Base-by-base conservation (phyloP, 1,140 invertebrate genomes). In the Epicauta chinensis region DNA sequence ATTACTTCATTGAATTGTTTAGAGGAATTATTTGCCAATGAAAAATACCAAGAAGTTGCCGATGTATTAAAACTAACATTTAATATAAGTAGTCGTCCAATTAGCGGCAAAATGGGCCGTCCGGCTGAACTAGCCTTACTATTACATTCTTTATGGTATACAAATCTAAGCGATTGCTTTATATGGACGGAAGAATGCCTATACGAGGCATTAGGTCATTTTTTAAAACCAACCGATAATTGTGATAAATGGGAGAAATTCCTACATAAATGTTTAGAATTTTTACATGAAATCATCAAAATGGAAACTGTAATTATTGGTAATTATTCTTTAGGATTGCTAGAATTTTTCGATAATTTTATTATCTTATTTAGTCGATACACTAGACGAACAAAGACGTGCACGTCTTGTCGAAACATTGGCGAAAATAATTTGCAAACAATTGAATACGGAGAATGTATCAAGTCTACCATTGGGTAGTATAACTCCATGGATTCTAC, bases 401-500 rank as follows among this genome's bases (percentile, higher is more conserved):
- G 71, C 77, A 2, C 77, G 86, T 46, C 73, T 91, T n/a, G 74
- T 89, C 1, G 80, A 88, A 62, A 87, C 84, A 66, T 71, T 93
- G 10, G 81, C 87, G 36, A 79, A 81, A 51, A 80, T 92, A 9
- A 76, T 86, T 45, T 80, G 83, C 66, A 78, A 86, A 74, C 81
- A 87, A 74, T 65, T 88, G 10, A 88, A 87, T 63, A 70, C 77
- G 48, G 77, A 80, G 65, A 78, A 80, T 64, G 68, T 63, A 12
- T 60, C 73, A n/a, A 81, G 81, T 31, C 82, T 90, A 73, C 78
- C 82, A 1, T 76, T 91, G 35, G 77, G 82, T 46, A 82, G 81
- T 11, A 76, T 89, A 5, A 65, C 78, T n/a, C 86, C 89, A 10
- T 93, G 89, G 89, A 85, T 91, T 44, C 70, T 93, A 36, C 72